Conservation (phyloP, 1,140 invertebrate genomes). For the Bombus impatiens region DNA sequence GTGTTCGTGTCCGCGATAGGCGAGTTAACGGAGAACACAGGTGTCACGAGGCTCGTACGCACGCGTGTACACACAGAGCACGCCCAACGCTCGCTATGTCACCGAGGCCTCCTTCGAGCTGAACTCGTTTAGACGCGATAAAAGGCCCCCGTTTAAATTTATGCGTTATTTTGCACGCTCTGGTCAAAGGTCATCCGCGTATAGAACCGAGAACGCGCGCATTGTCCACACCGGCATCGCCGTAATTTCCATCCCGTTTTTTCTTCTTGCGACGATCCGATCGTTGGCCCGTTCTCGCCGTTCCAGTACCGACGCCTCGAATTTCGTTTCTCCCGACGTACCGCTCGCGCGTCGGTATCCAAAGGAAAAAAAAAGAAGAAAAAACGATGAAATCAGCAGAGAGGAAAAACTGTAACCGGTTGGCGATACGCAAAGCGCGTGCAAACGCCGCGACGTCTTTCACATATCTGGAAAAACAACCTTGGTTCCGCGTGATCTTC, state of each 20-base stretch:
- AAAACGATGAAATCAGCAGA: background rate
- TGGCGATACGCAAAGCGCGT: background rate
- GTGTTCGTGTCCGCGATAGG: conserved; percentile 50
- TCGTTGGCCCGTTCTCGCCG: background rate
- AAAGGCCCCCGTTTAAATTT: conserved; percentile 28
- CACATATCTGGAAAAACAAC: too few relatives aligned
- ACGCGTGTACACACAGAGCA: conserved; percentile 62
- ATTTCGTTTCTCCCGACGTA: background rate
- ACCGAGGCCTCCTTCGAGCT: conserved; percentile 69
- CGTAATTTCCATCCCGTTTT: background rate
- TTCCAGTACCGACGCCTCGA: background rate
- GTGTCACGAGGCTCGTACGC: conserved; percentile 43
- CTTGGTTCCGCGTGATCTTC: too few relatives aligned
- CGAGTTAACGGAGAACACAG: conserved; percentile 58
- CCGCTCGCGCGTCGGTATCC: background rate
- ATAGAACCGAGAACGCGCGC: background rate
- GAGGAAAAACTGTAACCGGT: conserved; percentile 5
- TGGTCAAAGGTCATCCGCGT: conserved; percentile 35
- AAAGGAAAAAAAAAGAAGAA: background rate
- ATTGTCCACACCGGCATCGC: conserved; percentile 4
- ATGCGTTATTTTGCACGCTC: conserved; percentile 26
- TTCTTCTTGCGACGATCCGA: too few relatives aligned
- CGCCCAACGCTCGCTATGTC: conserved; percentile 76
- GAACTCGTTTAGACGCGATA: conserved; percentile 38
- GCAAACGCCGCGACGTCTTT: background rate